Evolutionary conservation across 2,797 vertebrate species (phyloP).

Genomic region (Columba guinea): DNA sequence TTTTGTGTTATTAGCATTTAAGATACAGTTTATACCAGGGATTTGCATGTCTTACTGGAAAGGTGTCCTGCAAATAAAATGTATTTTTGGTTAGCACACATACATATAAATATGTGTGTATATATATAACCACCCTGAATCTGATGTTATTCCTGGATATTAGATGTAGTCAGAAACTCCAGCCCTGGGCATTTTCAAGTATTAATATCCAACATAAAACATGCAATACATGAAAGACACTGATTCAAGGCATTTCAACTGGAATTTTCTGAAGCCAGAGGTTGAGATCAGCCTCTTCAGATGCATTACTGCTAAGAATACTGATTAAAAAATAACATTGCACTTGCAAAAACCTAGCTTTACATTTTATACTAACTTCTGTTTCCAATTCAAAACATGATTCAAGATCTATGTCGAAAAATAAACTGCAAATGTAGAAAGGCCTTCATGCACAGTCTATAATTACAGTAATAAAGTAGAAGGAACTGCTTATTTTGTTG

Average conservation of each 20-base stretch:
- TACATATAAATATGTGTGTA: not conserved
- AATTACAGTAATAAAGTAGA: conserved; percentile 38
- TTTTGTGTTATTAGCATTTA: not conserved
- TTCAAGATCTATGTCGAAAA: conserved; percentile 25
- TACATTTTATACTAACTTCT: not conserved
- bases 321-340: not conserved
- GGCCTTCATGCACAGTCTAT: not conserved
- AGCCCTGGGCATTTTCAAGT: not conserved
- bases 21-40: not conserved
- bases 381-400: conserved; percentile 1
- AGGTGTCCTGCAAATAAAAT: not conserved
- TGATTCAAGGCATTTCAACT: not conserved
- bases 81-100: not conserved
- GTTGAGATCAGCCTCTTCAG: not conserved
- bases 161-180: not conserved
- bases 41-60: not conserved
- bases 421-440: conserved; percentile 15
- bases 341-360: not conserved
- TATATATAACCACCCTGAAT: not conserved
- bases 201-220: not conserved
- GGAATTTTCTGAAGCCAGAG: not conserved
- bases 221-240: not conserved
- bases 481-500: conserved; percentile 55
- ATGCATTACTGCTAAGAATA: not conserved
- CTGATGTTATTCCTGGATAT: not conserved